Evolutionary conservation across 2,797 vertebrate genomes (phyloP).

Genomic region (Pangasius krempfi): DNA sequence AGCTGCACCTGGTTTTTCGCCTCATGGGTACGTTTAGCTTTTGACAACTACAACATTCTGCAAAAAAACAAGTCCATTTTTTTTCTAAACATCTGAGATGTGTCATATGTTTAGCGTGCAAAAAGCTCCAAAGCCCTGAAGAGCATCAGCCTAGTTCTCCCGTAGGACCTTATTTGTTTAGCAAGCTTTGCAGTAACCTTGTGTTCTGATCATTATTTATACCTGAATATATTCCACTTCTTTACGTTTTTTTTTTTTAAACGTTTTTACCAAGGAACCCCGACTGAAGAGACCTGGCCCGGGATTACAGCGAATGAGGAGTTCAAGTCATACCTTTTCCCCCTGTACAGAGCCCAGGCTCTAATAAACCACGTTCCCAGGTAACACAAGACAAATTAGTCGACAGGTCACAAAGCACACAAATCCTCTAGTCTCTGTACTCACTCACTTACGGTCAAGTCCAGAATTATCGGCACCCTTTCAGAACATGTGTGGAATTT

Average conservation of each 20-base stretch:
- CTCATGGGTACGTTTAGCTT: constrained; percentile 81
- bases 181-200: not conserved
- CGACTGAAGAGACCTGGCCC: constrained; percentile 78
- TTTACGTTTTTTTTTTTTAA: not conserved
- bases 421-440: not conserved
- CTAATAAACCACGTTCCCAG: constrained; percentile 83
- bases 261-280: constrained; percentile 68
- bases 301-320: constrained; percentile 75
- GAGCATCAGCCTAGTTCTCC: not conserved
- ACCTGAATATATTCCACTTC: not conserved
- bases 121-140: constrained; percentile 11
- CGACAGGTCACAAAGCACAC: not conserved
- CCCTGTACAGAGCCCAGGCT: constrained; percentile 75
- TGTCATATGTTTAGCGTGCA: constrained; percentile 18
- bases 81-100: not conserved
- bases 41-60: constrained; percentile 22
- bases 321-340: constrained; percentile 79
- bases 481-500: not conserved
- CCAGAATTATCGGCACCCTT: not conserved
- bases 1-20: constrained; percentile 91
- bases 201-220: constrained; percentile 12
- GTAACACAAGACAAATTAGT: constrained; percentile 60
- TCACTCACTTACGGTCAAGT: not conserved
- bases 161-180: constrained; percentile 22
- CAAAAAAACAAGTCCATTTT: not conserved